Percentiles rank a stretch among this genome's conserved stretches.
phyloP scores from a whole-genome alignment of 2,888 invertebrate genomes.

The Idaea biselata region DNA sequence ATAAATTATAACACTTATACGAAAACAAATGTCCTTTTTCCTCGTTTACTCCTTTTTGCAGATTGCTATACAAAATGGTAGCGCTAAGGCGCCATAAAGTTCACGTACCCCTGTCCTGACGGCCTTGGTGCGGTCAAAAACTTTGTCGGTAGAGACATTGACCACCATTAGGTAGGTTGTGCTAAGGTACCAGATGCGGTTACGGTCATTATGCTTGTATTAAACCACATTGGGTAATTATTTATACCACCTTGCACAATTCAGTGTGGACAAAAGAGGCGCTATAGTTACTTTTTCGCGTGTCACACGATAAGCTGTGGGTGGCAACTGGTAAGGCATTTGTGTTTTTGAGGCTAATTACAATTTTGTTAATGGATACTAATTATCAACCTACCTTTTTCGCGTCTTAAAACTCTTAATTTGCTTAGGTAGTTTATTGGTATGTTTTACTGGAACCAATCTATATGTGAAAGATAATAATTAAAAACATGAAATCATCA shows the following conservation, averaged over 20 bases:
- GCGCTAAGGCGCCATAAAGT: constrained; percentile 48
- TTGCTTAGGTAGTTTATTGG: too few relatives aligned
- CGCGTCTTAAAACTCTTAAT: too few relatives aligned
- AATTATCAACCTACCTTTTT: too few relatives aligned
- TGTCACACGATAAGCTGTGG: constrained; percentile 59
- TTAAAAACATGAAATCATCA: too few relatives aligned
- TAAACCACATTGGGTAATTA: constrained; percentile 65
- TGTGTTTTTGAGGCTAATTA: neutral
- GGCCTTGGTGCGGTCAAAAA: constrained; percentile 74
- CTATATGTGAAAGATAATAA: too few relatives aligned
- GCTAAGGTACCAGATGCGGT: constrained; percentile 52
- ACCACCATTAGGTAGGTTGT: constrained; percentile 52
- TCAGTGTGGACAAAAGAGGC: constrained; percentile 66
- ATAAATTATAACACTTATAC: constrained; percentile 52
- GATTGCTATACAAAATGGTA: constrained; percentile 22
- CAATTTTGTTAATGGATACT: neutral
- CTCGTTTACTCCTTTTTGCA: constrained; percentile 10
- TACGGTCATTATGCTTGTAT: constrained; percentile 56
- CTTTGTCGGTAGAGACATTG: constrained; percentile 63
- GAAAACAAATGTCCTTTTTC: constrained; percentile 19
- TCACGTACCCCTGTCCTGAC: constrained; percentile 62
- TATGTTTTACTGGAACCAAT: too few relatives aligned
- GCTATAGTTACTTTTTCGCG: constrained; percentile 58
- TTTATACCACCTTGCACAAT: constrained; percentile 67
- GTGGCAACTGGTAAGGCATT: constrained; percentile 50